phyloP scores from a whole-genome alignment of 2,797 vertebrate species.

The Gymnoscopelus braueri region DNA sequence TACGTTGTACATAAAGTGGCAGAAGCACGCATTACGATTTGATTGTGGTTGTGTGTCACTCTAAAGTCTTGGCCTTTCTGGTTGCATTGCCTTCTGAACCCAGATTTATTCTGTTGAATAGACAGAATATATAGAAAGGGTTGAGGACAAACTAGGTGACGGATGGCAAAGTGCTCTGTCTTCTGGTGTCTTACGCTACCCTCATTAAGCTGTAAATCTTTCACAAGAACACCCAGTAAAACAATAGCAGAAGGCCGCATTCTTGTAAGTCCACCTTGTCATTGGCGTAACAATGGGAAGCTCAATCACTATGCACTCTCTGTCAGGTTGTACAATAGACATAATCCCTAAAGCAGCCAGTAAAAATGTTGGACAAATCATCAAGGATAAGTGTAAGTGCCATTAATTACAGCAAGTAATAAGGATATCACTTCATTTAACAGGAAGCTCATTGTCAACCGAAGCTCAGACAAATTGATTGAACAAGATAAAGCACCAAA shows the following conservation, averaged over 20 bases:
- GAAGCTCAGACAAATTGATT: background rate
- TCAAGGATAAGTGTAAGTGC: conserved; percentile 38
- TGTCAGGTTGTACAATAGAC: conserved; percentile 66
- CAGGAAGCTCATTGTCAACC: background rate
- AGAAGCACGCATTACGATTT: background rate
- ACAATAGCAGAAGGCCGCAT: conserved; percentile 78
- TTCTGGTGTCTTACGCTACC: conserved; percentile 51
- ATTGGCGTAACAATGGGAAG: conserved; percentile 70
- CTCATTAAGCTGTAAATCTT: conserved; percentile 88
- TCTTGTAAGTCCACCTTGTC: conserved; percentile 69
- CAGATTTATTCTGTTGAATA: conserved; percentile 55
- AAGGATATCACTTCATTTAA: conserved; percentile 11
- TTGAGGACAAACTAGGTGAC: conserved; percentile 71
- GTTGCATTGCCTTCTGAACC: conserved; percentile 44
- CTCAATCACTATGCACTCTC: conserved; percentile 49
- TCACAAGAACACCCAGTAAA: conserved; percentile 61
- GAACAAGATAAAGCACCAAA: too few relatives aligned
- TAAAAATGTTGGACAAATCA: conserved; percentile 75
- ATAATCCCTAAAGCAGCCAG: conserved; percentile 53
- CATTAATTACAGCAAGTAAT: conserved; percentile 5
- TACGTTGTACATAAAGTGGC: background rate
- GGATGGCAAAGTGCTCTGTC: conserved; percentile 72
- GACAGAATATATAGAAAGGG: conserved; percentile 48
- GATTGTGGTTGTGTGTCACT: conserved; percentile 1
- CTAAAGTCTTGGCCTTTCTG: conserved; percentile 27